A percentile compares a stretch with the other conserved stretches of the same genome.
Conservation (phyloP, 1,140 invertebrate species). For the Drosophila orosa region DNA sequence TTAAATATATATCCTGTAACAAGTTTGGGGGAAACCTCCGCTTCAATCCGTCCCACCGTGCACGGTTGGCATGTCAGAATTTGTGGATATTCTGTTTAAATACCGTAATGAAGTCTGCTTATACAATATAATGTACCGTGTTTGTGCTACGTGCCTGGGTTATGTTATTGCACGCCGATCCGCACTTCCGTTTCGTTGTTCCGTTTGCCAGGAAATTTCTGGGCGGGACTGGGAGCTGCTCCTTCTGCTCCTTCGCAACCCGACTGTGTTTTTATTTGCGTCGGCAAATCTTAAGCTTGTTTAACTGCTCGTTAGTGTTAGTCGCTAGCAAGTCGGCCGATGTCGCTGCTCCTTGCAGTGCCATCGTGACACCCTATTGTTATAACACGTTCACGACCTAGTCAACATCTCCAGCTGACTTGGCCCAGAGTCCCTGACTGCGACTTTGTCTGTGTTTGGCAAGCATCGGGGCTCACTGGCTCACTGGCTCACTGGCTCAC, state of each 20-base stretch:
- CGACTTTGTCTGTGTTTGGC: constrained; percentile 65
- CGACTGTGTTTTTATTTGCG: constrained; percentile 76
- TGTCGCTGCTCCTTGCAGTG: constrained; percentile 6
- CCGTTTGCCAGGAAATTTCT: constrained; percentile 28
- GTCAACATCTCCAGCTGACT: constrained; percentile 49
- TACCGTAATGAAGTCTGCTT: constrained; percentile 84
- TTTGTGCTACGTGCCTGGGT: constrained; percentile 83
- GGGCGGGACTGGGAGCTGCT: constrained; percentile 9
- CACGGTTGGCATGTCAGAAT: constrained; percentile 76
- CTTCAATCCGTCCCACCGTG: constrained; percentile 42
- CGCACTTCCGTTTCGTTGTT: constrained; percentile 60
- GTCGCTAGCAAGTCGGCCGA: constrained; percentile 54
- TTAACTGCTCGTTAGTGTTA: constrained; percentile 82
- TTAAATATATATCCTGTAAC: constrained; percentile 4
- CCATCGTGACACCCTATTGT: constrained; percentile 73
- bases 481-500: too few species aligned
- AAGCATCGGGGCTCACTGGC: constrained; percentile 64
- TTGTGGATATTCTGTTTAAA: constrained; percentile 83
- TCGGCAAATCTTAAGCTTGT: constrained; percentile 82
- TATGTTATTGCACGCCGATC: constrained; percentile 80
- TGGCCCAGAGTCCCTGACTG: constrained; percentile 32
- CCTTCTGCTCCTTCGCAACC: background rate
- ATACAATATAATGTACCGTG: constrained; percentile 84
- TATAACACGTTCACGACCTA: constrained; percentile 75
- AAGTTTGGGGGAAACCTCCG: background rate